Percentiles rank a stretch among this genome's conserved stretches.
phyloP scores from a whole-genome alignment of 2,113 vertebrate genomes.

The Cardinalis cardinalis region DNA sequence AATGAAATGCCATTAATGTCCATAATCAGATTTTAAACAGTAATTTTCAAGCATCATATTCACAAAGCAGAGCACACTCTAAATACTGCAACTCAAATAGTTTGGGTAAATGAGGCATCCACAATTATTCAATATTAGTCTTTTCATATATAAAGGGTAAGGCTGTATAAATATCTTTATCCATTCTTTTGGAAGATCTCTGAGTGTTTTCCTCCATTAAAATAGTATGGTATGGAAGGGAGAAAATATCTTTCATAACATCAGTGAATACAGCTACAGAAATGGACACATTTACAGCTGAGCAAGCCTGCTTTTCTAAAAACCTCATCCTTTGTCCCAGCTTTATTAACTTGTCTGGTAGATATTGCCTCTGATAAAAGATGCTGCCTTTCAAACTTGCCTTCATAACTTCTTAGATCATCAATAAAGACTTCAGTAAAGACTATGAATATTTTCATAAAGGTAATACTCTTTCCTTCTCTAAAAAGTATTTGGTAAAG shows the following conservation, averaged over 20 bases:
- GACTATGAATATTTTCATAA: not conserved
- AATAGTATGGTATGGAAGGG: not conserved
- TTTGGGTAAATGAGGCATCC: not conserved
- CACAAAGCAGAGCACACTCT: not conserved
- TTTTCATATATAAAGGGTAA: not conserved
- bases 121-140: not conserved
- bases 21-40: not conserved
- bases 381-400: not conserved
- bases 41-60: not conserved
- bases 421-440: not conserved
- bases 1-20: not conserved
- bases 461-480: not conserved
- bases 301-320: not conserved
- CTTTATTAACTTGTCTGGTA: constrained; percentile 17
- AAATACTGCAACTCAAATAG: not conserved
- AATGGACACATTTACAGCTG: not conserved
- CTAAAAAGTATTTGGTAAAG: not conserved
- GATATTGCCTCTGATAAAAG: not conserved
- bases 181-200: not conserved
- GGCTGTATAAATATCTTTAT: not conserved
- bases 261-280: not conserved
- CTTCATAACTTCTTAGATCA: not conserved
- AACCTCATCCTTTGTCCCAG: not conserved
- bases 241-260: not conserved
- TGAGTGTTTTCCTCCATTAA: not conserved